Conservation (phyloP, 2,888 invertebrate genomes). For the Mesorhabditis sp. region DNA sequence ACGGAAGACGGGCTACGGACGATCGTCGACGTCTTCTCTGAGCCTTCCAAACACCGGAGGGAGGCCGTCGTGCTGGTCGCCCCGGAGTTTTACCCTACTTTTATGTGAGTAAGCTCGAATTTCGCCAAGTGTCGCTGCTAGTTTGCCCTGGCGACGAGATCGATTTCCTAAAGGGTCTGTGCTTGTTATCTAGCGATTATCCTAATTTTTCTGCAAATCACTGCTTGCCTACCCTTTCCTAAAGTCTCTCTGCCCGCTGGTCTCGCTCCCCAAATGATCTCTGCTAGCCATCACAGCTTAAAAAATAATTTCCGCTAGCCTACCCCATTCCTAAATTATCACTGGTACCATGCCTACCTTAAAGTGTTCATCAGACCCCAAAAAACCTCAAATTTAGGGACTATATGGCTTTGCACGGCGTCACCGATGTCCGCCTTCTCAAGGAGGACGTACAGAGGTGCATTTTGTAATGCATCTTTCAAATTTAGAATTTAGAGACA, state of each 20-base stretch:
- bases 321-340: no score
- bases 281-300: no score
- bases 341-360: no score
- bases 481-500: background rate
- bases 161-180: no score
- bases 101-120: conserved; percentile 13
- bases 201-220: no score
- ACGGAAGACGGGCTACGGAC: conserved; percentile 17
- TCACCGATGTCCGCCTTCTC: conserved; percentile 22
- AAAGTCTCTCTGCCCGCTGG: no score
- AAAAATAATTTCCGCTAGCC: no score
- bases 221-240: no score
- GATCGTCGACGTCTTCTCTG: conserved; percentile 48
- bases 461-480: background rate
- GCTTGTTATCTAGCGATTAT: no score
- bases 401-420: conserved; percentile 15
- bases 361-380: no score
- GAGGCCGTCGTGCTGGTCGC: conserved; percentile 45
- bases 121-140: background rate
- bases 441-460: conserved; percentile 34
- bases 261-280: no score
- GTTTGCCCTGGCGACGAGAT: no score
- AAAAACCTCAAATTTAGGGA: background rate
- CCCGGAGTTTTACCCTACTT: conserved; percentile 30
- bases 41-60: conserved; percentile 34